These are phyloP conservation scores for Aelia acuminata DNA, from an alignment of 2,888 invertebrate species.

Conservation along the genomic window DNA sequence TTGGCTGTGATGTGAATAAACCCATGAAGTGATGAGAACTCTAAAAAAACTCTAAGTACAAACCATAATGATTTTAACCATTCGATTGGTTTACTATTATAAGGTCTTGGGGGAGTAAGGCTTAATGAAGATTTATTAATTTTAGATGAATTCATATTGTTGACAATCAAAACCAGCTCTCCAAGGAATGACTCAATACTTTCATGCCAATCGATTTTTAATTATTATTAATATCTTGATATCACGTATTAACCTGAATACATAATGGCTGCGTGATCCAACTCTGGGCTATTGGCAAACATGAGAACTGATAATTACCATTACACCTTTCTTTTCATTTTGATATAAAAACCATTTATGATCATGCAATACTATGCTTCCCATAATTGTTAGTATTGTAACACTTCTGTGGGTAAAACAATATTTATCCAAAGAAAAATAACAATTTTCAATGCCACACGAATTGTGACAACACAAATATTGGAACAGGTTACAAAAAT, in stretches of 20 bases:
- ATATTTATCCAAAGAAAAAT: too few relatives aligned
- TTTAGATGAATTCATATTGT: not conserved
- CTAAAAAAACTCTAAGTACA: conserved; percentile 33
- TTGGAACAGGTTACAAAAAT: too few relatives aligned
- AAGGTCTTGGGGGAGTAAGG: not conserved
- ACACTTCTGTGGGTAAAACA: too few relatives aligned
- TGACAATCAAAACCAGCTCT: not conserved
- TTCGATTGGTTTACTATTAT: not conserved
- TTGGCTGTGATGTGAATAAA: conserved; percentile 72
- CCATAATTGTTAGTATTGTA: too few relatives aligned
- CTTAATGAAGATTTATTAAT: not conserved
- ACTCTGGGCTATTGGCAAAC: not conserved
- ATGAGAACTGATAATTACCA: not conserved
- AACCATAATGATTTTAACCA: not conserved
- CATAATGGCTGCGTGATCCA: not conserved
- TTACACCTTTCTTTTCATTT: not conserved
- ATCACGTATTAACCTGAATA: not conserved
- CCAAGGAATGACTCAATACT: not conserved
- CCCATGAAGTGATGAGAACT: conserved; percentile 72
- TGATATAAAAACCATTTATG: not conserved
- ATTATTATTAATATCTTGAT: not conserved
- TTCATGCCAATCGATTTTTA: not conserved
- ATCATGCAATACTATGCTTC: too few relatives aligned
- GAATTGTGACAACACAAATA: too few relatives aligned
- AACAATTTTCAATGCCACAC: too few relatives aligned